Conservation (phyloP, 2,797 vertebrate species). For the Tolypeutes matacus region DNA sequence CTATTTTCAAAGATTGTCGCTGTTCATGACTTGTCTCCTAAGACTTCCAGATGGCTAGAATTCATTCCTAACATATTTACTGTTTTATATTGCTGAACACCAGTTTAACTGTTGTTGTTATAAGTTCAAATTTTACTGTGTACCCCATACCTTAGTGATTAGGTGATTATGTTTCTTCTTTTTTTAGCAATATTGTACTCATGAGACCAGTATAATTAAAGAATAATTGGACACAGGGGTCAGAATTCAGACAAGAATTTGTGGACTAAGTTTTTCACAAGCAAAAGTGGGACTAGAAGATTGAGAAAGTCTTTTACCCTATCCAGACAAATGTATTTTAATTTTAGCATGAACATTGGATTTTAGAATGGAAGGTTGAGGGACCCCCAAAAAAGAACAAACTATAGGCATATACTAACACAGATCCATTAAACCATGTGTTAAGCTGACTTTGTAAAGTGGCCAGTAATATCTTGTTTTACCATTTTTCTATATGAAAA, state of each 20-base stretch:
- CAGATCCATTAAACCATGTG: too few species aligned
- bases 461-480: not conserved
- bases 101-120: not conserved
- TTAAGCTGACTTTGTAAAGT: not conserved
- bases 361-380: not conserved
- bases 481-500: not conserved
- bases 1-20: not conserved
- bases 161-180: not conserved
- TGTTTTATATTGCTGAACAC: not conserved
- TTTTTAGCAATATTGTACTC: not conserved
- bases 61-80: slow-evolving; percentile 14
- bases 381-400: not conserved
- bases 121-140: not conserved
- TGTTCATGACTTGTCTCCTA: not conserved
- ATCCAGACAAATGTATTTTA: not conserved
- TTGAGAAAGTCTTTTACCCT: not conserved
- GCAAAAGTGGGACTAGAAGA: not conserved
- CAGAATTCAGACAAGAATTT: slow-evolving; percentile 10
- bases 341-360: not conserved
- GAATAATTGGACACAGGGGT: not conserved
- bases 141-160: not conserved
- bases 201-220: not conserved
- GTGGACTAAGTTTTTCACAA: not conserved
- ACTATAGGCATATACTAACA: not conserved
- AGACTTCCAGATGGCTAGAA: not conserved